phyloP scores from a whole-genome alignment of 2,888 invertebrate genomes.

The Andrena camellia region DNA sequence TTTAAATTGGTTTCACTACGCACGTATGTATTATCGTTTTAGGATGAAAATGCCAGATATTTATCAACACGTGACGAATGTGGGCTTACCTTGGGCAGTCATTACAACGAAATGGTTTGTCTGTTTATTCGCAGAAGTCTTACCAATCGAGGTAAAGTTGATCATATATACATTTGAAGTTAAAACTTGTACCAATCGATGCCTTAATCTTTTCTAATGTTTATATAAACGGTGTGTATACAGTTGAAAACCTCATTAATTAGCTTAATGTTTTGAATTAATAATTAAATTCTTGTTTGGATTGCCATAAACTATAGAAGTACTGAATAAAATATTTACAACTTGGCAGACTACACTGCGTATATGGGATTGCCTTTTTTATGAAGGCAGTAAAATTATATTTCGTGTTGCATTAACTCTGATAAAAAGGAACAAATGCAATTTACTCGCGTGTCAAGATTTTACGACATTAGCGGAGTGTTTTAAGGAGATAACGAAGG shows the following conservation, averaged over 20 bases:
- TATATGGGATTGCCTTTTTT: constrained; percentile 98
- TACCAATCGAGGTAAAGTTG: constrained; percentile 91
- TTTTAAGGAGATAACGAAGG: constrained; percentile 93
- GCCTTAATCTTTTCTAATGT: constrained; percentile 29
- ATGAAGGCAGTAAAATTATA: constrained; percentile 96
- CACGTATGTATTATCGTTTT: constrained; percentile 55
- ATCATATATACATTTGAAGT: constrained; percentile 45
- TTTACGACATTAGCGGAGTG: constrained; percentile 93
- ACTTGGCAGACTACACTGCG: constrained; percentile 92
- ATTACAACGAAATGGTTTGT: constrained; percentile 98
- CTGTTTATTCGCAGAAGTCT: constrained; percentile 96
- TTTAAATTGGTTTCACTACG: too few species aligned
- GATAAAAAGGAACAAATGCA: constrained; percentile 90
- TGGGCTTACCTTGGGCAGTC: constrained; percentile 95
- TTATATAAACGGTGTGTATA: constrained; percentile 40
- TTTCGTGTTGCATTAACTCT: constrained; percentile 95
- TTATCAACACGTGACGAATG: constrained; percentile 91
- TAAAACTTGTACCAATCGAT: constrained; percentile 1
- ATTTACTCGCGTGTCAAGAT: constrained; percentile 92
- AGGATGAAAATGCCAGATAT: constrained; percentile 93
- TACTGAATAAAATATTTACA: constrained; percentile 52
- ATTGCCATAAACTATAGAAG: constrained; percentile 50
- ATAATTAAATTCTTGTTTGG: constrained; percentile 45
- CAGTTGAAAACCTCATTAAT: constrained; percentile 47
- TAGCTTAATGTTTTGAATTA: constrained; percentile 45